A percentile compares a stretch with the other conserved stretches of the same genome.
phyloP scores from a whole-genome alignment of 2,888 invertebrate species.

The Drosophila kambysellisi region DNA sequence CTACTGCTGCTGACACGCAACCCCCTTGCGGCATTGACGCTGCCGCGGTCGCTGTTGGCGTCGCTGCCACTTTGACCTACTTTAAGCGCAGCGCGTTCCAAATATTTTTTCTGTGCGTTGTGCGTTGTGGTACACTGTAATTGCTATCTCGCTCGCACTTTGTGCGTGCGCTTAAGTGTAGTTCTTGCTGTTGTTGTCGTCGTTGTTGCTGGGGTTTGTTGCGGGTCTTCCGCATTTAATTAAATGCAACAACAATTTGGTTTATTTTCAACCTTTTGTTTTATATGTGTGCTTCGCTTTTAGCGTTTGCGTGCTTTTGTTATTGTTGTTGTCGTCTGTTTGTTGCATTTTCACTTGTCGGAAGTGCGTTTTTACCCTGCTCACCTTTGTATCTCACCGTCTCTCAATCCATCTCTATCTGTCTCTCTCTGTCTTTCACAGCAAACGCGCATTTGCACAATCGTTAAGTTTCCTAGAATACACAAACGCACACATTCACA shows the following conservation, averaged over 20 bases:
- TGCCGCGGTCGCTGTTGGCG: slow-evolving; percentile 32
- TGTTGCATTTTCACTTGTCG: slow-evolving; percentile 76
- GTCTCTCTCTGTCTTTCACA: slow-evolving; percentile 16
- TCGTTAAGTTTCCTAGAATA: slow-evolving; percentile 67
- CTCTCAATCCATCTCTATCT: slow-evolving; percentile 9
- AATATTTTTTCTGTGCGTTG: slow-evolving; percentile 61
- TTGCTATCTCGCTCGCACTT: slow-evolving; percentile 17
- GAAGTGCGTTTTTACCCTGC: slow-evolving; percentile 60
- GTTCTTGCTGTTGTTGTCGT: slow-evolving; percentile 40
- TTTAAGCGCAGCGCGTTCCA: slow-evolving; percentile 78
- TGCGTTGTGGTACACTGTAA: slow-evolving; percentile 29
- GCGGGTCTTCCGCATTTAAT: slow-evolving; percentile 80
- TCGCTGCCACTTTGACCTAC: slow-evolving; percentile 78
- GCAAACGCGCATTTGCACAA: slow-evolving; percentile 70
- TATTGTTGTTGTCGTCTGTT: slow-evolving; percentile 15
- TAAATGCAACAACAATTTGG: slow-evolving; percentile 74
- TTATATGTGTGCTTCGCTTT: slow-evolving; percentile 41
- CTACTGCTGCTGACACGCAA: slow-evolving; percentile 65
- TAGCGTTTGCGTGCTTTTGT: slow-evolving; percentile 11
- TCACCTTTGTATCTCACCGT: slow-evolving; percentile 19
- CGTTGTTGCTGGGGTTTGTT: slow-evolving; percentile 35
- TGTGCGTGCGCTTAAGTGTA: slow-evolving; percentile 74
- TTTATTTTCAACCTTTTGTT: slow-evolving; percentile 58
- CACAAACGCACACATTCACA: not conserved
- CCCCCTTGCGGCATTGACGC: slow-evolving; percentile 49